Conservation (phyloP, 2,113 vertebrate genomes). For the Trichomycterus rosablanca region DNA sequence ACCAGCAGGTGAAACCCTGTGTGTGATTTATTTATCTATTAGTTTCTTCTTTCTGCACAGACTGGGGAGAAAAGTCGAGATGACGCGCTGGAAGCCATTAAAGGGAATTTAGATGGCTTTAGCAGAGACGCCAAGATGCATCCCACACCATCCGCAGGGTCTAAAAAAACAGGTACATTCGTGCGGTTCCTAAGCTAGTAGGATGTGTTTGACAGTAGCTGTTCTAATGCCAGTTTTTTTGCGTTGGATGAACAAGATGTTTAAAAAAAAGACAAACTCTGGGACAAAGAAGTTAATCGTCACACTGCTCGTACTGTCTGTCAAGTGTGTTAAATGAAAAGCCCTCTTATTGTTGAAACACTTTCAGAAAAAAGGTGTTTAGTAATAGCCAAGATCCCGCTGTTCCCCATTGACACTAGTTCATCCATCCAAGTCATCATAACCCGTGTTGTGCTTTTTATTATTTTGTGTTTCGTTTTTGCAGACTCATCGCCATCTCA, state of each 20-base stretch:
- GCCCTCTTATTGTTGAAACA: too few relatives aligned
- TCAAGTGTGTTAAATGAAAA: too few relatives aligned
- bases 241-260: too few relatives aligned
- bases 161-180: slow-evolving; percentile 92
- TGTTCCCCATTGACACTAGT: not conserved
- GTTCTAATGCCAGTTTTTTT: too few relatives aligned
- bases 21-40: too few relatives aligned
- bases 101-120: slow-evolving; percentile 96
- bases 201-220: too few relatives aligned
- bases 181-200: too few relatives aligned
- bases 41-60: slow-evolving; percentile 55
- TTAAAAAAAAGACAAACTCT: too few relatives aligned
- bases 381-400: not conserved
- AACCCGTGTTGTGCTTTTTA: slow-evolving; percentile 26
- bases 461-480: slow-evolving; percentile 67
- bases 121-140: slow-evolving; percentile 98
- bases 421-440: slow-evolving; percentile 18
- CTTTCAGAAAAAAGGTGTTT: too few relatives aligned
- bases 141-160: slow-evolving; percentile 83
- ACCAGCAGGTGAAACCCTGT: too few relatives aligned
- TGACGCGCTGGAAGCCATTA: slow-evolving; percentile 96
- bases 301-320: too few relatives aligned
- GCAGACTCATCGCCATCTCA: slow-evolving; percentile 92
- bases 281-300: too few relatives aligned
- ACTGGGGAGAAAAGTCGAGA: slow-evolving; percentile 92